phyloP scores from a whole-genome alignment of 2,797 vertebrate genomes.

The Crocodylus rhombifer region DNA sequence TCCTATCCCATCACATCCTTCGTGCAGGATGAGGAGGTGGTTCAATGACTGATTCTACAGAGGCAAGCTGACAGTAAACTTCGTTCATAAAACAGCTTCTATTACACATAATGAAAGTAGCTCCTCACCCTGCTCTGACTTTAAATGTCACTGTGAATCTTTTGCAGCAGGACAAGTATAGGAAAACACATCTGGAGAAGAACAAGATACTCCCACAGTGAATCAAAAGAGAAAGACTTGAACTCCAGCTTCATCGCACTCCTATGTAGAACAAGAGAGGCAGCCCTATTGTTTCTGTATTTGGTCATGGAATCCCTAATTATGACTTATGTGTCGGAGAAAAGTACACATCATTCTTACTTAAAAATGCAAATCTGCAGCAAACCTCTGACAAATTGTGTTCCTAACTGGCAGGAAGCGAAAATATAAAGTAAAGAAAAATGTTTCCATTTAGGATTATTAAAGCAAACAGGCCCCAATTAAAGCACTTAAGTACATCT shows the following conservation, averaged over 20 bases:
- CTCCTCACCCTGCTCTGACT: neutral
- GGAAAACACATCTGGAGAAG: constrained; percentile 11
- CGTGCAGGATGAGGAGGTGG: constrained; percentile 1
- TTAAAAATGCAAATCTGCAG: constrained; percentile 20
- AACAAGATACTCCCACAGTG: constrained; percentile 10
- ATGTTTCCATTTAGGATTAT: constrained; percentile 11
- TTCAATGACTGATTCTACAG: neutral
- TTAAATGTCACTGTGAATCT: neutral
- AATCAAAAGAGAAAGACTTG: neutral
- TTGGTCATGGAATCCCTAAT: neutral
- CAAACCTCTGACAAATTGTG: constrained; percentile 6
- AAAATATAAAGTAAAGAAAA: neutral
- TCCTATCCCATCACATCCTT: too few species aligned
- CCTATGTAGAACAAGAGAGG: neutral
- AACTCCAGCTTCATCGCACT: neutral
- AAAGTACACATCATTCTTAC: neutral
- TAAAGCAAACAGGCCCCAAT: constrained; percentile 15
- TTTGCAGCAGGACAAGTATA: neutral
- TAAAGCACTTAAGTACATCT: constrained; percentile 44
- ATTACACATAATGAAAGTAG: neutral
- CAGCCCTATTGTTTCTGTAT: neutral
- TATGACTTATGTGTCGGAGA: neutral
- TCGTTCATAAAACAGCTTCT: constrained; percentile 11
- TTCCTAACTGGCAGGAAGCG: neutral
- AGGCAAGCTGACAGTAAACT: neutral